Evolutionary conservation across 2,888 invertebrate genomes (phyloP).

Genomic region (Celastrina argiolus): DNA sequence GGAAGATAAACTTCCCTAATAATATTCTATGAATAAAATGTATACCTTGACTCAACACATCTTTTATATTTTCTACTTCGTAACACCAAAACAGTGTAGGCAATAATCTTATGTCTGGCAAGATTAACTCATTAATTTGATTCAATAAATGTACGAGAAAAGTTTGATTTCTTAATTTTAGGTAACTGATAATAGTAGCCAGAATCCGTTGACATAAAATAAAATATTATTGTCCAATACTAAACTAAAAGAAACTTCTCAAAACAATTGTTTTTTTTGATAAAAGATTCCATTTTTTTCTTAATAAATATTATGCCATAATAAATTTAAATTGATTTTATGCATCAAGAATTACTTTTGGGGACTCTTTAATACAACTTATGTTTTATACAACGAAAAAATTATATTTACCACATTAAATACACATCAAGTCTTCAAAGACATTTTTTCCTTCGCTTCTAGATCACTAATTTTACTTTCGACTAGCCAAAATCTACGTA

Average conservation of each 20-base stretch:
- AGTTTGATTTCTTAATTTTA: background rate
- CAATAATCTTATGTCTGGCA: background rate
- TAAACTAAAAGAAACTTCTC: background rate
- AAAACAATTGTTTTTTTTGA: too few relatives aligned
- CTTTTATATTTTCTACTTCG: background rate
- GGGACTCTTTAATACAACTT: background rate
- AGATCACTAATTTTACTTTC: constrained; percentile 50
- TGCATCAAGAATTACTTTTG: background rate
- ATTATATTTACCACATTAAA: background rate
- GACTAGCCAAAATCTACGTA: constrained; percentile 59
- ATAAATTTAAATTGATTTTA: background rate
- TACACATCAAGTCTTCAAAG: background rate
- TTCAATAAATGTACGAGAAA: background rate
- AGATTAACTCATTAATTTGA: background rate
- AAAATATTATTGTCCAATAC: background rate
- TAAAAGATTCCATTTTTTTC: too few relatives aligned
- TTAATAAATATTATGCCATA: background rate
- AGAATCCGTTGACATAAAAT: background rate
- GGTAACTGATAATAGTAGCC: background rate
- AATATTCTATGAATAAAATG: too few relatives aligned
- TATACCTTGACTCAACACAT: too few relatives aligned
- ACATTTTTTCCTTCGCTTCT: constrained; percentile 27
- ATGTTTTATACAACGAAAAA: background rate
- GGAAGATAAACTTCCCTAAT: too few relatives aligned
- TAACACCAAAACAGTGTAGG: background rate